These are phyloP conservation scores for Cyprinus carpio DNA, from an alignment of 2,113 vertebrate genomes.

Conservation along the genomic window DNA sequence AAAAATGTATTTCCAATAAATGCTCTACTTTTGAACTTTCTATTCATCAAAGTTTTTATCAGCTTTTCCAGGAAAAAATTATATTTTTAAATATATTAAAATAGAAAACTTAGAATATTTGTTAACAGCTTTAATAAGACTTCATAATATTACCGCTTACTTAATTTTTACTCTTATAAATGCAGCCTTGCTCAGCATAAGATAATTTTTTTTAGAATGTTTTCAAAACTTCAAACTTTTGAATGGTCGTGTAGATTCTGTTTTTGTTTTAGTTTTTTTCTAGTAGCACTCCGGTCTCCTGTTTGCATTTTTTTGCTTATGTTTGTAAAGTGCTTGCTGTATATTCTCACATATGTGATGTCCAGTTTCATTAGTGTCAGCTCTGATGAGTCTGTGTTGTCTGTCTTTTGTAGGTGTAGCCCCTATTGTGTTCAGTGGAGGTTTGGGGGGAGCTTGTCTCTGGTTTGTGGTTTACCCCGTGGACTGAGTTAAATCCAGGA, in stretches of 20 bases:
- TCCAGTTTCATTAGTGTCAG: no score
- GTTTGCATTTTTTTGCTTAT: not conserved
- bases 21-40: no score
- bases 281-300: not conserved
- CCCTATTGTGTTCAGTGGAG: constrained; percentile 88
- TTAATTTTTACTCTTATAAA: not conserved
- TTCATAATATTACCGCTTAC: not conserved
- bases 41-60: no score
- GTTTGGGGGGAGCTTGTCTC: constrained; percentile 89
- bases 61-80: not conserved
- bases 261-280: not conserved
- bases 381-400: not conserved
- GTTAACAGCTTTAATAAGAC: not conserved
- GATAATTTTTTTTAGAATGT: no score
- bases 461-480: constrained; percentile 96
- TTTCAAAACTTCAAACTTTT: not conserved
- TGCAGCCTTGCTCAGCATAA: not conserved
- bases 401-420: constrained; percentile 76
- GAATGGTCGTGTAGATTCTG: not conserved
- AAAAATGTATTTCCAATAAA: no score
- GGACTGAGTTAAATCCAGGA: constrained; percentile 95
- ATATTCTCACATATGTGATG: no score
- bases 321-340: not conserved
- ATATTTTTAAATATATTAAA: not conserved
- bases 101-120: no score